Conservation (phyloP, 1,140 invertebrate genomes). For the Drosophila mauritiana region DNA sequence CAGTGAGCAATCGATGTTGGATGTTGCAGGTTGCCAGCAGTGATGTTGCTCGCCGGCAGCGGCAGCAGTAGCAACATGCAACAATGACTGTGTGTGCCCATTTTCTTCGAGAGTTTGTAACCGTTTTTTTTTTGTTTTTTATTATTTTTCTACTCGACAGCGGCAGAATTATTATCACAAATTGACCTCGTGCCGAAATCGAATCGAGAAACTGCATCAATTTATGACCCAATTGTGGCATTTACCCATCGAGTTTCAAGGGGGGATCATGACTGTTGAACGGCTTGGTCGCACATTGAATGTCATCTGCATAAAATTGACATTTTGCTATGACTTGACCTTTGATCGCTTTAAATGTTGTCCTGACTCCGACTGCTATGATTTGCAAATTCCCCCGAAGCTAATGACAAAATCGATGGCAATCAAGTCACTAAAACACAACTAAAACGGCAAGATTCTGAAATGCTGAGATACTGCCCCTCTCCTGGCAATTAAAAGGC, state of each 20-base stretch:
- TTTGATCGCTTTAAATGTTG: constrained; percentile 34
- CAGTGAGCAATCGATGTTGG: constrained; percentile 32
- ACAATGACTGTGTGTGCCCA: constrained; percentile 49
- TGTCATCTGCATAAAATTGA: constrained; percentile 34
- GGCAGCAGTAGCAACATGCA: constrained; percentile 18
- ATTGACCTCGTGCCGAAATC: constrained; percentile 65
- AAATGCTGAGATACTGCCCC: constrained; percentile 10
- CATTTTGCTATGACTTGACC: constrained; percentile 29
- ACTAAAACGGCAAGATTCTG: constrained; percentile 2
- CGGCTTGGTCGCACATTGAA: constrained; percentile 14
- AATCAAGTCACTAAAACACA: constrained; percentile 21
- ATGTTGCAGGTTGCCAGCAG: constrained; percentile 28
- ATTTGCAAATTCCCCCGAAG: constrained; percentile 7
- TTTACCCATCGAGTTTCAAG: constrained; percentile 15
- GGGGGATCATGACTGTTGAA: constrained; percentile 18
- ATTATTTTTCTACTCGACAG: constrained; percentile 22
- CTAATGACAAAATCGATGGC: constrained; percentile 53
- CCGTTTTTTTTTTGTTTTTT: constrained; percentile 15
- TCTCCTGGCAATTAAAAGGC: constrained; percentile 71
- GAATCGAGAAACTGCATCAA: constrained; percentile 38
- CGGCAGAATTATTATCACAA: constrained; percentile 57
- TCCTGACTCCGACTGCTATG: constrained; percentile 1
- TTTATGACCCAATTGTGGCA: constrained; percentile 61
- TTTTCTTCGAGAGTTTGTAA: constrained; percentile 39
- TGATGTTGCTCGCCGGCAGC: neutral